phyloP scores from a whole-genome alignment of 2,888 invertebrate species.

The Macrosiphum euphorbiae region DNA sequence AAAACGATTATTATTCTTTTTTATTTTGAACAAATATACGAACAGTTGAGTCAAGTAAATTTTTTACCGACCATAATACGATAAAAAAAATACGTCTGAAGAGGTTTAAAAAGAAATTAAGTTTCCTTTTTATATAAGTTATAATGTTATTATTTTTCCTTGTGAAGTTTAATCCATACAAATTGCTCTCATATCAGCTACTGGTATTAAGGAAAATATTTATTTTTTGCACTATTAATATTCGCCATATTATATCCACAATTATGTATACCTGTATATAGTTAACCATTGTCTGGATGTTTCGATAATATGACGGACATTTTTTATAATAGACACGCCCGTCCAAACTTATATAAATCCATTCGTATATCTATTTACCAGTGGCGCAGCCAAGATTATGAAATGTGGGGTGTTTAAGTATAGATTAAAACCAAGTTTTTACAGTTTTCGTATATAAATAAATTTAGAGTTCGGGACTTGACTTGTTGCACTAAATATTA shows the following conservation, averaged over 20 bases:
- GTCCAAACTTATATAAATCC: background rate
- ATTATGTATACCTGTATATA: too few relatives aligned
- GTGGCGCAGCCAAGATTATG: too few relatives aligned
- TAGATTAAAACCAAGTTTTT: too few relatives aligned
- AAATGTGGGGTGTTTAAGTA: too few relatives aligned
- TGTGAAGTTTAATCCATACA: background rate
- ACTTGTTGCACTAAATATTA: too few relatives aligned
- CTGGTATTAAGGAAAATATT: background rate
- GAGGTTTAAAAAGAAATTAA: background rate
- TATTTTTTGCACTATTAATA: background rate
- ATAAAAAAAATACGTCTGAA: background rate
- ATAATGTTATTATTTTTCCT: background rate
- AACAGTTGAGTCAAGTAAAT: background rate
- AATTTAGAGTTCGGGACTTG: too few relatives aligned
- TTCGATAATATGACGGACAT: background rate
- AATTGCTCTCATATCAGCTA: background rate
- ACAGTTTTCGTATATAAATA: too few relatives aligned
- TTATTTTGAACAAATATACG: background rate
- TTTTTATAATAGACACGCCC: background rate
- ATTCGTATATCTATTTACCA: background rate
- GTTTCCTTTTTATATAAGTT: background rate
- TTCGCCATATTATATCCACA: background rate
- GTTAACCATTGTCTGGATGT: background rate
- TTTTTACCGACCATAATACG: background rate
- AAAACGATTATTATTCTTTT: slow-evolving; percentile 3